Evolutionary conservation across 2,113 vertebrate genomes (phyloP).

Genomic region (Rhinoderma darwinii): DNA sequence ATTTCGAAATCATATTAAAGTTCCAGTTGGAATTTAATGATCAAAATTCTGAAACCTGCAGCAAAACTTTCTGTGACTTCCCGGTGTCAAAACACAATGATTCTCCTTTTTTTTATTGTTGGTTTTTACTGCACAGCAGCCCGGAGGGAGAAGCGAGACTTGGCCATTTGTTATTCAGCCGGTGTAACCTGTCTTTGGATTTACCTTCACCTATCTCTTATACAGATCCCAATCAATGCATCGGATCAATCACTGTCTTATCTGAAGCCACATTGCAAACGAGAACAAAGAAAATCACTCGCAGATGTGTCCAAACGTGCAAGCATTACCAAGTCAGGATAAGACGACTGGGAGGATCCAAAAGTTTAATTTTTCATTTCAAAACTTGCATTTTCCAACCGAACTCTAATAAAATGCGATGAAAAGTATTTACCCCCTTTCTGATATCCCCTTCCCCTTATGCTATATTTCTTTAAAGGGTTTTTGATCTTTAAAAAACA

Average conservation of each 20-base stretch:
- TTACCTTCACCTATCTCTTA: conserved; percentile 46
- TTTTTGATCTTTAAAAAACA: no score
- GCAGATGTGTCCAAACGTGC: conserved; percentile 10
- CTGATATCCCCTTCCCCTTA: no score
- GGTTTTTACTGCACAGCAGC: neutral
- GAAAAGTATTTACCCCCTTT: no score
- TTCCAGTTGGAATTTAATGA: conserved; percentile 6
- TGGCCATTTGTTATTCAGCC: conserved; percentile 30
- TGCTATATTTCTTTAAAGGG: no score
- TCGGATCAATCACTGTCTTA: conserved; percentile 44
- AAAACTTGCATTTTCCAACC: neutral
- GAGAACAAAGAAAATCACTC: conserved; percentile 37
- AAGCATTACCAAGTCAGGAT: neutral
- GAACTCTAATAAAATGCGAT: no score
- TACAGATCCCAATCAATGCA: conserved; percentile 49
- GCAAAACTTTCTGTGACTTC: conserved; percentile 8
- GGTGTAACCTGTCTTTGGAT: conserved; percentile 6
- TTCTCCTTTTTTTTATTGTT: conserved; percentile 32
- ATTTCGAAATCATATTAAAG: conserved; percentile 24
- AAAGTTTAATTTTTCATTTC: neutral
- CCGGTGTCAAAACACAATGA: conserved; percentile 31
- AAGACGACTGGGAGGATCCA: neutral
- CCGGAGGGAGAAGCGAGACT: conserved; percentile 1
- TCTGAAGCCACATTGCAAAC: conserved; percentile 35
- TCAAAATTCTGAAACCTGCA: neutral